Conservation (phyloP, 2,797 vertebrate genomes). For the Gymnodraco acuticeps region DNA sequence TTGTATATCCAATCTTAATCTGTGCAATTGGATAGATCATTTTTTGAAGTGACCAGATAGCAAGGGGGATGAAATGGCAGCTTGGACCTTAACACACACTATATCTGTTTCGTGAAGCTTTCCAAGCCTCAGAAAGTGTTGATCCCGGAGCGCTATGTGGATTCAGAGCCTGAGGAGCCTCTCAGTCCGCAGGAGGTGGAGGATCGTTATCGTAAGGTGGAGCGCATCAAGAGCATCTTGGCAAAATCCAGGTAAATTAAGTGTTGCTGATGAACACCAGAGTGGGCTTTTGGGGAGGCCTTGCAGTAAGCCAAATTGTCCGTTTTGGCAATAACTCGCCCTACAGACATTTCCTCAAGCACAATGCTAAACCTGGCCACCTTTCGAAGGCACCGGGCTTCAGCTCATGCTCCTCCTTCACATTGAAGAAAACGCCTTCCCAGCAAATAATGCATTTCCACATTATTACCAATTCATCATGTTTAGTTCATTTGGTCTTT, state of each 20-base stretch:
- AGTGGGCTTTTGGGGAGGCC: not conserved
- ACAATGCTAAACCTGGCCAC: not conserved
- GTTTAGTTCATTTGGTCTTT: conserved; percentile 5
- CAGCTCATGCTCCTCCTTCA: not conserved
- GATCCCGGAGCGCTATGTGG: conserved; percentile 95
- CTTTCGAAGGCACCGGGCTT: not conserved
- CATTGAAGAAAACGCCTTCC: not conserved
- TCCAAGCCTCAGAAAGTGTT: conserved; percentile 94
- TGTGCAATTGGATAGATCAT: not conserved
- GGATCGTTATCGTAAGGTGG: conserved; percentile 92
- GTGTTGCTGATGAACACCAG: not conserved
- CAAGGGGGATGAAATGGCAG: not conserved
- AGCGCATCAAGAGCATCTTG: conserved; percentile 96
- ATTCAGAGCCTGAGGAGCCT: conserved; percentile 92
- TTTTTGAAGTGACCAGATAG: not conserved
- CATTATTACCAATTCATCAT: not conserved
- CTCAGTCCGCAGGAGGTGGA: conserved; percentile 93
- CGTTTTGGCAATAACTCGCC: not conserved
- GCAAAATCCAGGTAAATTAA: conserved; percentile 91
- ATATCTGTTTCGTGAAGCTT: conserved; percentile 80
- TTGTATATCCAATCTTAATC: not conserved
- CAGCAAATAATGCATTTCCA: not conserved
- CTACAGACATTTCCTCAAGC: not conserved
- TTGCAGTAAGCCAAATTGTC: not conserved
- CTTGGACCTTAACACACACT: not conserved